Evolutionary conservation across 2,888 invertebrate species (phyloP).

Genomic region (Autographa pulchrina): DNA sequence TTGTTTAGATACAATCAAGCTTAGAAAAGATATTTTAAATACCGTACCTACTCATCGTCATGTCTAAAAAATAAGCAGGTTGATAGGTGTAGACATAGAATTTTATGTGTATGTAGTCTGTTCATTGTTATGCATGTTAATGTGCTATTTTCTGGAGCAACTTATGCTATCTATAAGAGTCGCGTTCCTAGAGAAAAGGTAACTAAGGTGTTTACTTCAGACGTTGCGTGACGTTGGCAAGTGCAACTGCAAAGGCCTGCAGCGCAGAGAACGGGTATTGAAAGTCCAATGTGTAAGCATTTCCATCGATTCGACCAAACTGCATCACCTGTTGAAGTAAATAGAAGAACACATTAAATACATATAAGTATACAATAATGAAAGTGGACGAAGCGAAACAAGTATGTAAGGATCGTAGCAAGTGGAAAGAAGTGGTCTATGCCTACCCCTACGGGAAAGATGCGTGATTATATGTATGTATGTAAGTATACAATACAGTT

Average conservation of each 20-base stretch:
- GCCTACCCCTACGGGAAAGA: too few relatives aligned
- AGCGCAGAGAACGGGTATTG: conserved; percentile 99
- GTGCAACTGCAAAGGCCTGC: conserved; percentile 99
- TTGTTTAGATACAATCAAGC: not conserved
- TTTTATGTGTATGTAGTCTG: not conserved
- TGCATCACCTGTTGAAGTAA: conserved; percentile 97
- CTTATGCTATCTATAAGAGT: conserved; percentile 54
- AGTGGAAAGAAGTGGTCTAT: too few relatives aligned
- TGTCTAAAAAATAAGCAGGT: not conserved
- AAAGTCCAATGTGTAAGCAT: conserved; percentile 99
- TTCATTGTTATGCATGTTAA: not conserved
- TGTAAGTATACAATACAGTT: too few relatives aligned
- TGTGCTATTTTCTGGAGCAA: conserved; percentile 19
- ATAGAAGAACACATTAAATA: not conserved
- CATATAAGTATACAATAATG: too few relatives aligned
- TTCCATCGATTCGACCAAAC: conserved; percentile 99
- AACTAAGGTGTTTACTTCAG: conserved; percentile 91
- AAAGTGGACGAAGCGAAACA: too few relatives aligned
- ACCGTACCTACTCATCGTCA: not conserved
- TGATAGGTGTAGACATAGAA: not conserved
- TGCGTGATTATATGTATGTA: too few relatives aligned
- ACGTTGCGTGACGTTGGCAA: conserved; percentile 98
- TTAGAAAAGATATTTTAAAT: not conserved
- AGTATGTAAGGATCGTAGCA: too few relatives aligned
- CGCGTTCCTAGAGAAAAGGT: conserved; percentile 58